These are phyloP conservation scores for Saimiri boliviensis DNA, from an alignment of 2,113 vertebrate species.

Conservation along the genomic window DNA sequence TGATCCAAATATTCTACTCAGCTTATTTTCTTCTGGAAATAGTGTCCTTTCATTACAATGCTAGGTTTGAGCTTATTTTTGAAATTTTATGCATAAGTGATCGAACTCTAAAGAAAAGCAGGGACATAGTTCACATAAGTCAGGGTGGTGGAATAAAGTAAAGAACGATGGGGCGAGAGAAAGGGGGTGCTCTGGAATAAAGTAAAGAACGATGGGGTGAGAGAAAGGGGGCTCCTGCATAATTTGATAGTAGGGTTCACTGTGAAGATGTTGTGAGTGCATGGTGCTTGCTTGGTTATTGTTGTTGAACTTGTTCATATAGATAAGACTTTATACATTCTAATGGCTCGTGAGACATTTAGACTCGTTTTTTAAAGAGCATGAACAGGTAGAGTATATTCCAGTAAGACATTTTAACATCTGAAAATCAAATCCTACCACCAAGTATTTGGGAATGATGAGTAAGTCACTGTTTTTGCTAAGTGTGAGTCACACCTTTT, in stretches of 20 bases:
- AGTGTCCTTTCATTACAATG: background rate
- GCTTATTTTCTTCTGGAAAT: background rate
- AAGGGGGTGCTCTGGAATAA: background rate
- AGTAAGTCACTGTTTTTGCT: background rate
- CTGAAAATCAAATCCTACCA: conserved; percentile 27
- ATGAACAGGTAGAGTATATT: background rate
- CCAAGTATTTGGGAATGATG: background rate
- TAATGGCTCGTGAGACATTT: background rate
- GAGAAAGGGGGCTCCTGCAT: background rate
- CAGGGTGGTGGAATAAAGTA: background rate
- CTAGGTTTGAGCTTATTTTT: background rate
- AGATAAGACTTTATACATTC: background rate
- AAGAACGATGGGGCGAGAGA: background rate
- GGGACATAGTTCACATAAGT: background rate
- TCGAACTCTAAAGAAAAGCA: background rate
- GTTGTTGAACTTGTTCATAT: background rate
- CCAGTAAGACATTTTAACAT: background rate
- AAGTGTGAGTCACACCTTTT: background rate
- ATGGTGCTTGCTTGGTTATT: background rate
- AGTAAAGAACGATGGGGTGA: background rate
- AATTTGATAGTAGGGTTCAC: background rate
- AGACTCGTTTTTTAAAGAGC: background rate
- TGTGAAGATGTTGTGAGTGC: background rate
- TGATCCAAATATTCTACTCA: background rate
- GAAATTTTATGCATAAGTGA: background rate